phyloP scores from a whole-genome alignment of 2,797 vertebrate species.

The Phoeniculus purpureus region DNA sequence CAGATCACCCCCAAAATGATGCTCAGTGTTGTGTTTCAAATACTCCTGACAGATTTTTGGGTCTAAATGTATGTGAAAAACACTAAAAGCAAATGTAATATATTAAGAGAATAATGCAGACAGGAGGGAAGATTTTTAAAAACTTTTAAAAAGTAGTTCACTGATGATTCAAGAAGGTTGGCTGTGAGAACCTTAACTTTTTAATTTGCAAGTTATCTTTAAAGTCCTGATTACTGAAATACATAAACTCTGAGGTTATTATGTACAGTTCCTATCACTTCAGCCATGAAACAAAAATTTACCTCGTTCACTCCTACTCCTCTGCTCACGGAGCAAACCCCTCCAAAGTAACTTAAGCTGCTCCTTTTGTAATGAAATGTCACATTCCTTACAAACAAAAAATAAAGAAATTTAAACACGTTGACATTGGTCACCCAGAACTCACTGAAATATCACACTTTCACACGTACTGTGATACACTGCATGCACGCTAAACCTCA shows the following conservation, averaged over 20 bases:
- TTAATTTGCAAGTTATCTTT: neutral
- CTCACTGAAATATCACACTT: neutral
- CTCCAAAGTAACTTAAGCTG: constrained; percentile 93
- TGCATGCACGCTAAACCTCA: neutral
- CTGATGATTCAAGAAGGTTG: neutral
- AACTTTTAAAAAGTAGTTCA: neutral
- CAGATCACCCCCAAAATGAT: neutral
- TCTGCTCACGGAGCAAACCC: constrained; percentile 89
- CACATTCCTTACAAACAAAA: constrained; percentile 84
- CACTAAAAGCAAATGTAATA: neutral
- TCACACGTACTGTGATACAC: neutral
- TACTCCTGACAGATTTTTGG: neutral
- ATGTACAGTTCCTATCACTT: neutral
- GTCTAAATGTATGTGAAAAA: neutral
- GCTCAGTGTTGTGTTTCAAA: neutral
- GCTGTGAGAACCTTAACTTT: neutral
- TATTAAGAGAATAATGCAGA: neutral
- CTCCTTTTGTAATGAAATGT: constrained; percentile 95
- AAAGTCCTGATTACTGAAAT: neutral
- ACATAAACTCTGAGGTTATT: neutral
- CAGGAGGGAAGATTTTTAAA: neutral
- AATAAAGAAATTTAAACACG: constrained; percentile 10
- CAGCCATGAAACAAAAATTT: constrained; percentile 19
- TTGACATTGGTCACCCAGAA: neutral
- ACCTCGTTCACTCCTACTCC: constrained; percentile 99